These are phyloP conservation scores for Macropodus opercularis DNA, from an alignment of 2,797 vertebrate genomes.

Conservation along the genomic window DNA sequence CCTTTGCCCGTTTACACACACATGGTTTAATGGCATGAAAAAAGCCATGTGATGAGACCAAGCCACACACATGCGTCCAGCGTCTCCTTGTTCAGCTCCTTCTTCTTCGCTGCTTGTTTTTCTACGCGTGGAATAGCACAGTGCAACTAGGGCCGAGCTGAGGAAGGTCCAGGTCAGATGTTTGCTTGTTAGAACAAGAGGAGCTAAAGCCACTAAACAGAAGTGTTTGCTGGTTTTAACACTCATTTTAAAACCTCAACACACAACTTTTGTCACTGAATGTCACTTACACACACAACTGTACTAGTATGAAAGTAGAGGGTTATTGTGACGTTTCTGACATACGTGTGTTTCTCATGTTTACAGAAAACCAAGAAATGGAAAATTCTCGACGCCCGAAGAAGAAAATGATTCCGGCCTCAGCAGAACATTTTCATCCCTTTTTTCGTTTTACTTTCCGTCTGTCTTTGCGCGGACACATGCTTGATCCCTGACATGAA, in stretches of 20 bases:
- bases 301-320: not conserved
- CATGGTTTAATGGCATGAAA: conserved; percentile 21
- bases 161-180: conserved; percentile 49
- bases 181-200: conserved; percentile 64
- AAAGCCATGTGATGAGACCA: conserved; percentile 36
- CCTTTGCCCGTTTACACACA: conserved; percentile 32
- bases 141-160: conserved; percentile 56
- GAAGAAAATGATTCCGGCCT: conserved; percentile 45
- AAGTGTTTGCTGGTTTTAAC: conserved; percentile 47
- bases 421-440: not conserved
- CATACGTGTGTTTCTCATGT: conserved; percentile 55
- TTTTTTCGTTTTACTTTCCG: not conserved
- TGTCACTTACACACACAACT: not conserved
- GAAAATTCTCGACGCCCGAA: conserved; percentile 48
- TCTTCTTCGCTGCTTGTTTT: conserved; percentile 6
- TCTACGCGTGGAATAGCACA: conserved; percentile 24
- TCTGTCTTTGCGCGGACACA: conserved; percentile 43
- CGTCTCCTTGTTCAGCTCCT: conserved; percentile 9
- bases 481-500: conserved; percentile 47
- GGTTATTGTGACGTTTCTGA: too few relatives aligned
- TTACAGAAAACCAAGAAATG: conserved; percentile 61
- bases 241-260: conserved; percentile 32
- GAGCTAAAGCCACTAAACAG: conserved; percentile 35
- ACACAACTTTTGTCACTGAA: not conserved
- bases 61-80: conserved; percentile 27